Conservation (phyloP, 2,888 invertebrate genomes). For the Fabriciana adippe region DNA sequence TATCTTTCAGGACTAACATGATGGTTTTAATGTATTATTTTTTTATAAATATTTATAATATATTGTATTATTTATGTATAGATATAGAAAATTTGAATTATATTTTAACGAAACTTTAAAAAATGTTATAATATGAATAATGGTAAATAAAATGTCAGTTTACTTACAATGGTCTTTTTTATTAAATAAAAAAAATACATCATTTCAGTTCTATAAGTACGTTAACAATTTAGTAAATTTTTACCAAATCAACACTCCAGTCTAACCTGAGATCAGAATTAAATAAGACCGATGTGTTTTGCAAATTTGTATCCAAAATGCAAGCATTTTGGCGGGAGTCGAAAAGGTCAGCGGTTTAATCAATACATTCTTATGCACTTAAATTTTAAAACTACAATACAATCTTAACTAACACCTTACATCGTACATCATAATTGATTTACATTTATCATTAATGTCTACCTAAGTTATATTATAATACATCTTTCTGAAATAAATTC, state of each 20-base stretch:
- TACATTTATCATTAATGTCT: conserved; percentile 72
- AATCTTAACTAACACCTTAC: conserved; percentile 66
- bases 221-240: conserved; percentile 78
- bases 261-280: conserved; percentile 74
- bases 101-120: background rate
- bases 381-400: conserved; percentile 61
- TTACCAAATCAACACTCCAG: conserved; percentile 76
- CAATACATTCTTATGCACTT: conserved; percentile 56
- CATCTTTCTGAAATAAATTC: conserved; percentile 56
- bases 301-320: conserved; percentile 45
- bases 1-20: background rate
- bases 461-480: conserved; percentile 59
- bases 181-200: conserved; percentile 80
- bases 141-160: conserved; percentile 30
- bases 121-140: background rate
- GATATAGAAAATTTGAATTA: background rate
- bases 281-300: conserved; percentile 45
- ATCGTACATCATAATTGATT: conserved; percentile 60
- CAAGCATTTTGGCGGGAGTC: conserved; percentile 42
- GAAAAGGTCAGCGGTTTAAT: conserved; percentile 38
- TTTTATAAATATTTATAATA: background rate
- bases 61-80: background rate
- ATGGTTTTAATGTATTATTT: background rate
- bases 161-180: conserved; percentile 74
- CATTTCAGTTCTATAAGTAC: conserved; percentile 80